Evolutionary conservation across 2,113 vertebrate species (phyloP).

Genomic region (Cervus canadensis): DNA sequence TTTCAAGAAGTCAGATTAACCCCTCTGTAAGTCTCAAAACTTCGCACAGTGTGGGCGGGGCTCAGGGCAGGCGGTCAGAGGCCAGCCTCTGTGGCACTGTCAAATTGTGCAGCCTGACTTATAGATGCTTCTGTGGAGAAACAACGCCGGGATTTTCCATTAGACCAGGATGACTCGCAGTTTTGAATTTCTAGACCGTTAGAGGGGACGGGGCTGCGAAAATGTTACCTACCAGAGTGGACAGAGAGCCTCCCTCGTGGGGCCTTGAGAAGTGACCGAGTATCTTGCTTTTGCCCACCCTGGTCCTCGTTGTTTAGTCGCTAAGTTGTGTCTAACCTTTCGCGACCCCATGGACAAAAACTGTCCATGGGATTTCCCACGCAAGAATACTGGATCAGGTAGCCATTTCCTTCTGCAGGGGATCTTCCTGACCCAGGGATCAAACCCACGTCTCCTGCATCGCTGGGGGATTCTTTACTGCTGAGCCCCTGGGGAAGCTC

Average conservation of each 20-base stretch:
- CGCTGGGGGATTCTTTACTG: neutral
- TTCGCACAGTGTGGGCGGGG: fast-evolving
- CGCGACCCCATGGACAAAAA: neutral
- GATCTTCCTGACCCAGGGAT: neutral
- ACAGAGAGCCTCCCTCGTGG: neutral
- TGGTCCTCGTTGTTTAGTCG: neutral
- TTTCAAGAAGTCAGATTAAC: neutral
- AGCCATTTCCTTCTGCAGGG: neutral
- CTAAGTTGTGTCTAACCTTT: neutral
- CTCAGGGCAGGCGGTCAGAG: neutral
- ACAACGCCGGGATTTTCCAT: neutral
- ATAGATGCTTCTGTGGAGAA: neutral
- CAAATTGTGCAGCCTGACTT: neutral
- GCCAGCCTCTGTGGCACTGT: neutral
- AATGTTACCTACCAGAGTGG: neutral
- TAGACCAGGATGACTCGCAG: neutral
- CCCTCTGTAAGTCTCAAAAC: neutral
- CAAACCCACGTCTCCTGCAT: neutral
- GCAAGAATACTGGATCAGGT: neutral
- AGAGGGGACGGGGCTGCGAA: neutral
- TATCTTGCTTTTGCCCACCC: neutral
- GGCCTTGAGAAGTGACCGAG: neutral
- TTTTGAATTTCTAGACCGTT: neutral
- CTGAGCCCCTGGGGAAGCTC: neutral
- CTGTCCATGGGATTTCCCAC: neutral